Conservation (phyloP, 1,140 invertebrate species). For the Drosophila baimaii region DNA sequence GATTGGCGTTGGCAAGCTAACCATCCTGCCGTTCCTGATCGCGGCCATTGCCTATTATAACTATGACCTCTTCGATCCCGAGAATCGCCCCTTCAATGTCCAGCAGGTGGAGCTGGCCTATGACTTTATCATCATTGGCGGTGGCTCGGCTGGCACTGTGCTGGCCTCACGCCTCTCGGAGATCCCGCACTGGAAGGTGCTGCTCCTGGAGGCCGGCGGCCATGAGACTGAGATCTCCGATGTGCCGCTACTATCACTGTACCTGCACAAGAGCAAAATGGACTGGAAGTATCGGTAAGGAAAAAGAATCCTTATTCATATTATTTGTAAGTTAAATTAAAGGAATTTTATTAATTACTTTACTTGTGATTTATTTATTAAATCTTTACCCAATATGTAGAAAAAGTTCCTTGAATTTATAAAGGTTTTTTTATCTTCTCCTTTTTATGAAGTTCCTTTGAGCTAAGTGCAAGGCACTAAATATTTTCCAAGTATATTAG, state of each 20-base stretch:
- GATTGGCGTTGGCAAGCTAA: slow-evolving; percentile 89
- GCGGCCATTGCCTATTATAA: slow-evolving; percentile 92
- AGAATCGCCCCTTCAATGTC: slow-evolving; percentile 90
- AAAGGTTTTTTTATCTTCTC: not conserved
- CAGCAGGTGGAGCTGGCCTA: slow-evolving; percentile 88
- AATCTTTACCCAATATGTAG: too few species aligned
- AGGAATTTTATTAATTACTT: too few species aligned
- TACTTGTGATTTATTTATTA: too few species aligned
- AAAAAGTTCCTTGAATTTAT: not conserved
- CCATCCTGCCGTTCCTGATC: slow-evolving; percentile 91
- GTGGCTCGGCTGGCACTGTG: slow-evolving; percentile 94
- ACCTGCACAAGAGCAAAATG: slow-evolving; percentile 94
- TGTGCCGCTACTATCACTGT: slow-evolving; percentile 92
- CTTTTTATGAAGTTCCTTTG: not conserved
- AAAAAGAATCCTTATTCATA: too few species aligned
- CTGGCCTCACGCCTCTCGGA: slow-evolving; percentile 93
- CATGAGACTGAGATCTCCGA: slow-evolving; percentile 93
- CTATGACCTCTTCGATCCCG: slow-evolving; percentile 93
- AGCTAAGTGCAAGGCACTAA: too few species aligned
- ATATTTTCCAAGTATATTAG: not conserved
- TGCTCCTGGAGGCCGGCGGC: slow-evolving; percentile 94
- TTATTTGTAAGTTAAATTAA: too few species aligned
- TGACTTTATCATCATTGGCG: slow-evolving; percentile 92
- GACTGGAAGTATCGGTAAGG: slow-evolving; percentile 95
- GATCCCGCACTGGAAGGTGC: slow-evolving; percentile 90